Conservation (phyloP, 2,113 vertebrate species). For the Speoplatyrhinus poulsoni region DNA sequence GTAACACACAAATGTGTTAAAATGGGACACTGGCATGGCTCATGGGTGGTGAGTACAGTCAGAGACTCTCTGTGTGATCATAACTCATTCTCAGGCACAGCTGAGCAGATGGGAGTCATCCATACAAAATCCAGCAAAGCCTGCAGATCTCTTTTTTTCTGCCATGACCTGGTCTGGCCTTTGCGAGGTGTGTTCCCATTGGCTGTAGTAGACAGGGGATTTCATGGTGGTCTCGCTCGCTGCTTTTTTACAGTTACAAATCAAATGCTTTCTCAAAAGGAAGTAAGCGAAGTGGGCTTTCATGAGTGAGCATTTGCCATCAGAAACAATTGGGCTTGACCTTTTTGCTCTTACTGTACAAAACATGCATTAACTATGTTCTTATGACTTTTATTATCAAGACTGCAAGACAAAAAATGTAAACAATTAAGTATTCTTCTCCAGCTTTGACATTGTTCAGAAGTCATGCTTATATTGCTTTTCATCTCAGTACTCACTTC, state of each 20-base stretch:
- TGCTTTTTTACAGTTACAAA: constrained; percentile 33
- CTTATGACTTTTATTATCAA: background rate
- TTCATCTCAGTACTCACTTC: background rate
- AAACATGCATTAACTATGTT: background rate
- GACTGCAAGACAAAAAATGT: background rate
- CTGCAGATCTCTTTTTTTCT: constrained; percentile 17
- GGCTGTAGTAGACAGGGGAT: constrained; percentile 27
- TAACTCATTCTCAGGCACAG: constrained; percentile 72
- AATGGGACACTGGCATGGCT: constrained; percentile 21
- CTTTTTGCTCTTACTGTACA: background rate
- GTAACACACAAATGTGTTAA: background rate
- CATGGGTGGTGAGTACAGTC: constrained; percentile 49
- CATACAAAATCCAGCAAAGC: constrained; percentile 62
- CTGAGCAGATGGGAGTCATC: constrained; percentile 64
- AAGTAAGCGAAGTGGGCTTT: background rate
- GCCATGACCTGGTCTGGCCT: constrained; percentile 63
- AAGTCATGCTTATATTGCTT: background rate
- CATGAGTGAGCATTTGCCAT: constrained; percentile 23
- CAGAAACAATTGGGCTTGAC: constrained; percentile 14
- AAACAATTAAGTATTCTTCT: background rate
- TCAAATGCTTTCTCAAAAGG: constrained; percentile 19
- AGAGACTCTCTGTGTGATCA: constrained; percentile 52
- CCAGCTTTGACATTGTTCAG: background rate
- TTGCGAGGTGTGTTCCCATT: constrained; percentile 35
- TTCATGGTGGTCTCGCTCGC: constrained; percentile 24